Base-by-base conservation (phyloP, 2,797 vertebrate genomes). In the Sebastes nivosus region DNA sequence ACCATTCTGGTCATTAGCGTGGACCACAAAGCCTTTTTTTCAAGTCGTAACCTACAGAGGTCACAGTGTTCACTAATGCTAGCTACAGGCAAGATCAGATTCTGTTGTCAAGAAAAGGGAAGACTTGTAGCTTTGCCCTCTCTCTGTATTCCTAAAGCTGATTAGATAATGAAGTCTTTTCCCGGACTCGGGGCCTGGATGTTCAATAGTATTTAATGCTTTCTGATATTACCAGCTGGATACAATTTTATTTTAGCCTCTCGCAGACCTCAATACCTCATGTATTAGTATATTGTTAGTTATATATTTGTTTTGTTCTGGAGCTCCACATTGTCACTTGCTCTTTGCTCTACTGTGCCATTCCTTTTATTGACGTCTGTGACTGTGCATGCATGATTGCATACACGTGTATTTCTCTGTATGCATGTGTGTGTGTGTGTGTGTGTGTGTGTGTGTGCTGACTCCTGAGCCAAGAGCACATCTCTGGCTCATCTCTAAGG, bases 1-100 rank as follows among this genome's bases (percentile, higher is more conserved):
- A 85, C 72, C 60, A 60, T 76, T 68, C n/a, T 81, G 85, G 86
- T 94, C 90, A 92, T 93, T 93, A 92, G 82, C 5, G 42, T 68
- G 25, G 42, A 84, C 80, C 59, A 55, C 72, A n/a, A 70, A 80
- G 78, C 72, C 61, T 79, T 70, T 38, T 86, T 63, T 80, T 79
- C 78, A 83, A 85, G 75, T 50, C 54, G 30, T 84, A 82, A 89
- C 90, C 87, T 89, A 75, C 75, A 72, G 86, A 87, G 88, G 88
- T 92, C 78, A 71, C 72, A 34, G 36, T 89, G 80, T 89, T 89
- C 80, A 79, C 87, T 91, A 91, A 92, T 93, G 90, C 82, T 87
- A 77, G 72, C 80, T 80, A 81, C 77, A 87, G 81, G 80, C 74
- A 65, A 82, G 69, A 89, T 87, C 80, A 72, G 67, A 85, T 84